Evolutionary conservation across 2,797 vertebrate species (phyloP), one percentile per base, ranked within the genome.

Genomic region (Halcyon smyrnensis): DNA sequence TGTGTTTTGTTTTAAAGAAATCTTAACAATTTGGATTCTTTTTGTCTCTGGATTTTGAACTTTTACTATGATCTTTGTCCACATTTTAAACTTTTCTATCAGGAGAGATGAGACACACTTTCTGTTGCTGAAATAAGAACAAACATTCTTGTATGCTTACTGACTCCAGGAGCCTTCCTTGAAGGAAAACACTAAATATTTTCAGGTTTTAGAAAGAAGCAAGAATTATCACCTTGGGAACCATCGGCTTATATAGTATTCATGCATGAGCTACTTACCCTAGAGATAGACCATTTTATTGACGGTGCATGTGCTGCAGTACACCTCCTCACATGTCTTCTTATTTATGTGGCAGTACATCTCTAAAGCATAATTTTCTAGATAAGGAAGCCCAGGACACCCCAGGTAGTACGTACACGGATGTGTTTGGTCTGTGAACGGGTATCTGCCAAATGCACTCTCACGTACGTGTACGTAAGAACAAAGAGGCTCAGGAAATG

Each of bases 401-500:
- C 54, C 39, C 76, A 77, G 60, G 81, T 68, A 74, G 45, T 39
- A 13, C 9, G 62, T 37, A 7, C 24, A 1, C 18, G 53, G 46
- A 39, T 43, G 53, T 50, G 17, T 24, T 45, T 67, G 50, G 41
- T 71, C 60, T 77, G 53, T 78, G 78, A 78, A 24, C 48, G 67
- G 25, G 10, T 46, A 11, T 3, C 36, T 85, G 88, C 34, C 75
- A 87, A 90, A 92, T 28, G 74, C 59, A 28, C n/a, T 84, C 23
- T 45, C 5, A 3, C 4, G 32, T 4, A 6, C 36, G 43, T 36
- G 21, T 18, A 6, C 45, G 14, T 19, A 48, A 80, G 73, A 90
- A 95, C 86, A 95, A 95, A 94, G 93, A 64, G 70, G 63, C 81
- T 87, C 54, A 56, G 85, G 65, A 85, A 95, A 96, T 57, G 20